phyloP scores from a whole-genome alignment of 2,113 vertebrate species.

The Pteruthius melanotis region DNA sequence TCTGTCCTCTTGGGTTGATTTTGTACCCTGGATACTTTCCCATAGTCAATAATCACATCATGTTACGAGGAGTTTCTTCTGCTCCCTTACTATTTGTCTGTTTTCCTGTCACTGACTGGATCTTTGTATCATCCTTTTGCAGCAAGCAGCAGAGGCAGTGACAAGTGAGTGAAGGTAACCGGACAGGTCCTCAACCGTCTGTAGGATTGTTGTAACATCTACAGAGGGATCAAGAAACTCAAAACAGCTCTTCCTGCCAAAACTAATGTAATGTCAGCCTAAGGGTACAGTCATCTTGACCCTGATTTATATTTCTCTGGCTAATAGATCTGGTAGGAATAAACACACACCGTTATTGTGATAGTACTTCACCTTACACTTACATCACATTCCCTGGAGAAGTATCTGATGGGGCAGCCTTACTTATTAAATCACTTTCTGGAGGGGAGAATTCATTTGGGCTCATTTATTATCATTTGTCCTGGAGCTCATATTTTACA shows the following conservation, averaged over 20 bases:
- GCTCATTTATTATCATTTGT: conserved; percentile 29
- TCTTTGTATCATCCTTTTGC: background rate
- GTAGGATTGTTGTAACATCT: background rate
- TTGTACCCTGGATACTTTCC: background rate
- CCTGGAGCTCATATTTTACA: background rate
- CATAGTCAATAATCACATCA: background rate
- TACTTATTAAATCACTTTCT: conserved; percentile 28
- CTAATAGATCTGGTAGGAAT: background rate
- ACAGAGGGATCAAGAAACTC: background rate
- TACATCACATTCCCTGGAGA: conserved; percentile 46
- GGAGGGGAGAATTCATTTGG: conserved; percentile 18
- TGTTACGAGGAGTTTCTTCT: background rate
- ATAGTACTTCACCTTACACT: conserved; percentile 55
- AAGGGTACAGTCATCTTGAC: background rate
- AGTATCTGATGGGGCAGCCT: background rate
- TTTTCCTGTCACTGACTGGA: background rate
- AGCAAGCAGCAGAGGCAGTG: background rate
- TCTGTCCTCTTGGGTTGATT: background rate
- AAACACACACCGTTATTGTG: background rate
- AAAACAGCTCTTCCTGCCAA: background rate
- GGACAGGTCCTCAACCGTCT: background rate
- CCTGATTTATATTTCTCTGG: background rate
- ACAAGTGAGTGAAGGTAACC: background rate
- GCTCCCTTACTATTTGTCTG: background rate
- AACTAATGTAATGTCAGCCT: background rate